Percentiles rank a stretch among this genome's conserved stretches.
phyloP scores from a whole-genome alignment of 2,888 invertebrate genomes.

The Agriotes lineatus region DNA sequence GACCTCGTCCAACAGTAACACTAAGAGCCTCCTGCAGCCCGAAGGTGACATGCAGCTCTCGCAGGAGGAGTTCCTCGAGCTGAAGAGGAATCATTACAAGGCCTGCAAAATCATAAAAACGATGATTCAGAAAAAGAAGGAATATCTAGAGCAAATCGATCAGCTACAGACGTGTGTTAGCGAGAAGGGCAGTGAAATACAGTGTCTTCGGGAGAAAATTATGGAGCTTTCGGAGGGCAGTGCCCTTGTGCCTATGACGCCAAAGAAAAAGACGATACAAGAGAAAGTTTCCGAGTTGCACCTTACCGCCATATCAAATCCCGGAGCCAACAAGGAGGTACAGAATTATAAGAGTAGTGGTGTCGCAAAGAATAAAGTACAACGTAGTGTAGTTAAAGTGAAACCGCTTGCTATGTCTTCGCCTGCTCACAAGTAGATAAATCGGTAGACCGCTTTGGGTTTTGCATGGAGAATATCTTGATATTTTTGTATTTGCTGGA shows the following conservation, averaged over 20 bases:
- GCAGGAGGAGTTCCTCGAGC: conserved; percentile 38
- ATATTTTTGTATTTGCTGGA: too few relatives aligned
- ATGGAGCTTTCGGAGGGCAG: not conserved
- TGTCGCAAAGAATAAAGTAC: conserved; percentile 12
- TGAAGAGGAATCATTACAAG: conserved; percentile 62
- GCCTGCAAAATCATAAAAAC: conserved; percentile 64
- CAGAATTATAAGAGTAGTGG: conserved; percentile 34
- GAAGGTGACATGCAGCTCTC: conserved; percentile 41
- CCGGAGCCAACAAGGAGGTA: conserved; percentile 58
- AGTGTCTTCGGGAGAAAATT: conserved; percentile 50
- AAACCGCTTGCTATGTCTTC: conserved; percentile 16
- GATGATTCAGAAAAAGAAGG: conserved; percentile 60
- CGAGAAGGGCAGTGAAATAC: conserved; percentile 58
- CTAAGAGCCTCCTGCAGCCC: too few relatives aligned
- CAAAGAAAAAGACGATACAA: conserved; percentile 46
- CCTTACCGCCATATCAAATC: conserved; percentile 50
- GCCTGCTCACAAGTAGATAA: conserved; percentile 11
- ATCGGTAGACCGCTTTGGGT: not conserved
- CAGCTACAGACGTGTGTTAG: conserved; percentile 55
- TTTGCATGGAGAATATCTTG: too few relatives aligned
- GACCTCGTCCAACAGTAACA: not conserved
- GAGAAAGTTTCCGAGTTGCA: conserved; percentile 51
- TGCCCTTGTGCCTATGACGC: not conserved
- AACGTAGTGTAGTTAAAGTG: conserved; percentile 26
- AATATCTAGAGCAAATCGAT: conserved; percentile 58